phyloP scores from a whole-genome alignment of 1,140 invertebrate genomes.

The Pogonus chalceus region DNA sequence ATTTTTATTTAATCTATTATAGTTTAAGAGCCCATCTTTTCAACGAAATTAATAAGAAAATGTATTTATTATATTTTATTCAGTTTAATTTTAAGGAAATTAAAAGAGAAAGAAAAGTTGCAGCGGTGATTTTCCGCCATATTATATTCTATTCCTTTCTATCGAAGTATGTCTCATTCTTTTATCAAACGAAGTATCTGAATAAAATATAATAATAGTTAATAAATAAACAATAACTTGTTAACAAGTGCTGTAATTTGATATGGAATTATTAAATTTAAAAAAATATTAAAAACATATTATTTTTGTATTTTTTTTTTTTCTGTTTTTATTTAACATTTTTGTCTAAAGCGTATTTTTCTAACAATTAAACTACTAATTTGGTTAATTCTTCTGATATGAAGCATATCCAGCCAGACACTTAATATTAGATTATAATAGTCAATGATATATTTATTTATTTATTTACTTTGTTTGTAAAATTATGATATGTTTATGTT shows the following conservation, averaged over 20 bases:
- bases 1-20: too few species aligned
- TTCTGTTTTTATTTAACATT: not conserved
- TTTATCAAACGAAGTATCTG: too few species aligned
- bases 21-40: too few species aligned
- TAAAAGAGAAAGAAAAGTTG: too few species aligned
- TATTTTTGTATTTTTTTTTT: slow-evolving; percentile 1
- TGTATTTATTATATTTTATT: too few species aligned
- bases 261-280: not conserved
- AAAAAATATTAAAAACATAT: slow-evolving; percentile 1
- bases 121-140: too few species aligned
- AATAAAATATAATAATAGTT: too few species aligned
- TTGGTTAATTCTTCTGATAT: slow-evolving; percentile 1
- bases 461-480: slow-evolving; percentile 6
- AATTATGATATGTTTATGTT: slow-evolving; percentile 3
- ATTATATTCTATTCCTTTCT: too few species aligned
- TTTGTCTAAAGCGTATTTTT: not conserved
- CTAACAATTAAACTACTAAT: slow-evolving; percentile 1
- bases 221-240: too few species aligned
- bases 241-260: not conserved
- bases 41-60: too few species aligned
- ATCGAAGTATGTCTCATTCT: too few species aligned
- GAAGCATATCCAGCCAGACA: not conserved
- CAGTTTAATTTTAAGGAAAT: too few species aligned
- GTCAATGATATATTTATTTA: not conserved
- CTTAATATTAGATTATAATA: not conserved